These are phyloP conservation scores for Takifugu ocellatus DNA, from an alignment of 2,797 vertebrate genomes.

Conservation along the genomic window DNA sequence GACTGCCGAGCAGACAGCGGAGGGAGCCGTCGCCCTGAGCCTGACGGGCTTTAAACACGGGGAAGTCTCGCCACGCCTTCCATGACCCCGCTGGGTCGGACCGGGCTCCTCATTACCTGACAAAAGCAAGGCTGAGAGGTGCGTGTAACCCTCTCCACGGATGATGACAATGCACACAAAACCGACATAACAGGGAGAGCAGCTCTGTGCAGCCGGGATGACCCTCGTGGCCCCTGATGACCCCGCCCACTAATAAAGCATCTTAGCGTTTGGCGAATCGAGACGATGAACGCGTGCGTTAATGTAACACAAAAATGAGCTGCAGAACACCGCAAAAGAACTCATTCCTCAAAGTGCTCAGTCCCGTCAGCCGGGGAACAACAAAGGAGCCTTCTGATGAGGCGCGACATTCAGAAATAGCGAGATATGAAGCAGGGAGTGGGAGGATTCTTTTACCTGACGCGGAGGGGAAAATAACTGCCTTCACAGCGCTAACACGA, in stretches of 20 bases:
- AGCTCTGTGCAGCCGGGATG: no score
- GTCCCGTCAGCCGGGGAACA: slow-evolving; percentile 16
- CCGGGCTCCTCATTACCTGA: slow-evolving; percentile 21
- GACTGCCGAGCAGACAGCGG: slow-evolving; percentile 25
- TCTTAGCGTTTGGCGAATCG: slow-evolving; percentile 25
- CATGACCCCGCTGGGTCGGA: slow-evolving; percentile 21
- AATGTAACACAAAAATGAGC: no score
- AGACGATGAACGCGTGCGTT: not conserved
- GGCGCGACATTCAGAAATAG: slow-evolving; percentile 20
- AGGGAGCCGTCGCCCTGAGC: slow-evolving; percentile 30
- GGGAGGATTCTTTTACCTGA: slow-evolving; percentile 26
- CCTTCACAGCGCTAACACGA: slow-evolving; percentile 14
- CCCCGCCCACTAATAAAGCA: not conserved
- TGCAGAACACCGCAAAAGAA: no score
- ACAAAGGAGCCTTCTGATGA: slow-evolving; percentile 13
- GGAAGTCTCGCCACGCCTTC: slow-evolving; percentile 37
- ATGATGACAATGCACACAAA: not conserved
- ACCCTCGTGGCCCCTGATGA: no score
- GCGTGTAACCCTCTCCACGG: slow-evolving; percentile 1
- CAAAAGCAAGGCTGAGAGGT: slow-evolving; percentile 21
- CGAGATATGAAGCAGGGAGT: slow-evolving; percentile 18
- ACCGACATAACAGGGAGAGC: no score
- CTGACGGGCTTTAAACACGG: slow-evolving; percentile 55
- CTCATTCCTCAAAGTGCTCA: slow-evolving; percentile 15
- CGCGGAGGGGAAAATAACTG: slow-evolving; percentile 19